phyloP scores from a whole-genome alignment of 2,888 invertebrate species.

The Caenorhabditis japonica region DNA sequence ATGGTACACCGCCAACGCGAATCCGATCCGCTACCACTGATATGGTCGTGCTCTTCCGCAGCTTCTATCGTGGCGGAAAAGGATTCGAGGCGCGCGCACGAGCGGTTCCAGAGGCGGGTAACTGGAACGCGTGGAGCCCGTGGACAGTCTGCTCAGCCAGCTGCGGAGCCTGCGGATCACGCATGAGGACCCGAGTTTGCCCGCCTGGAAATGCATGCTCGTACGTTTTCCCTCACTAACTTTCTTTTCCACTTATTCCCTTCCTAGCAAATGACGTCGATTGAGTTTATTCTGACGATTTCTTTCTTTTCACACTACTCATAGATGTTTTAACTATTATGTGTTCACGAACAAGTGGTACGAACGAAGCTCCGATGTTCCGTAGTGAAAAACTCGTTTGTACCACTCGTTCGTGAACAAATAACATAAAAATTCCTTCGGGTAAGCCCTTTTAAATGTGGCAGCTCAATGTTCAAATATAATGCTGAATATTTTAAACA shows the following conservation, averaged over 20 bases:
- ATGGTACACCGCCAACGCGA: constrained; percentile 73
- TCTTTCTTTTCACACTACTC: background rate
- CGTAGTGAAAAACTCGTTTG: too few relatives aligned
- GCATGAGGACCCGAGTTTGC: constrained; percentile 71
- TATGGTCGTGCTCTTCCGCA: constrained; percentile 77
- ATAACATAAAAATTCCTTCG: constrained; percentile 9
- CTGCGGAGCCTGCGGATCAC: constrained; percentile 76
- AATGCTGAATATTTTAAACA: too few relatives aligned
- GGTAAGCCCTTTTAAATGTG: too few relatives aligned
- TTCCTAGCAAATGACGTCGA: too few relatives aligned
- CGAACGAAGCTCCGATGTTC: too few relatives aligned
- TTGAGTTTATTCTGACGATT: too few relatives aligned
- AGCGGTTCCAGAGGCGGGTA: constrained; percentile 69
- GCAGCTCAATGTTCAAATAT: too few relatives aligned
- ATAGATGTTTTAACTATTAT: constrained; percentile 5
- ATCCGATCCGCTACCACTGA: constrained; percentile 76
- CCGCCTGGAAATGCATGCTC: constrained; percentile 70
- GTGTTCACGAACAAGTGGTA: too few relatives aligned
- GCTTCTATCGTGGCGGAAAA: constrained; percentile 77
- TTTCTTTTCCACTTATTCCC: too few relatives aligned
- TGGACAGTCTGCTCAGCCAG: constrained; percentile 74
- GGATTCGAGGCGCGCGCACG: constrained; percentile 75
- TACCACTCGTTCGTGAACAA: too few relatives aligned
- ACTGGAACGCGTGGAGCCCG: constrained; percentile 68
- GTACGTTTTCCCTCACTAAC: constrained; percentile 56